Percentiles rank a stretch among this genome's conserved stretches.
Conservation (phyloP, 2,888 invertebrate species). For the Loripinus fragilis region DNA sequence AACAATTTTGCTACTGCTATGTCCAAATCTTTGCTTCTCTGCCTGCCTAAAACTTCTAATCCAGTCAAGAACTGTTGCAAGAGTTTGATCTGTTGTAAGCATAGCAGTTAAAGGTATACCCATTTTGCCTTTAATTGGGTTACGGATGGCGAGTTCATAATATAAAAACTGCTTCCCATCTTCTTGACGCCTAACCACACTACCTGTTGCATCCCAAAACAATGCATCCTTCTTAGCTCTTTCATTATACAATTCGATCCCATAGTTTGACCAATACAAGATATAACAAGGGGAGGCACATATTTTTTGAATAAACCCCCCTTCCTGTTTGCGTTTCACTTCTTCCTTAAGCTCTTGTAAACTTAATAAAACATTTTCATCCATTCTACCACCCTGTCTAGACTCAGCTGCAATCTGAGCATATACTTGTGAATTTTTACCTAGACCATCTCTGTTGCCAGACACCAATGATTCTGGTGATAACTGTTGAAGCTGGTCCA, state of each 20-base stretch:
- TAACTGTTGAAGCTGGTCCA: neutral
- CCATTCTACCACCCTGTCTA: neutral
- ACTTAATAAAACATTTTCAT: conserved; percentile 17
- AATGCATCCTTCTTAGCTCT: neutral
- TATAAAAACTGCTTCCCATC: conserved; percentile 21
- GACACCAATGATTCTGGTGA: neutral
- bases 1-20: conserved; percentile 3
- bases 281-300: conserved; percentile 11
- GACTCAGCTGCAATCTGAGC: conserved; percentile 13
- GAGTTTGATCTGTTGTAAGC: conserved; percentile 14
- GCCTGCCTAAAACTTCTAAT: conserved; percentile 24
- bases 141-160: conserved; percentile 20
- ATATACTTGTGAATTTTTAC: conserved; percentile 1
- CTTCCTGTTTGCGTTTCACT: neutral
- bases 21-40: conserved; percentile 26
- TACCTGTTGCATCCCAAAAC: conserved; percentile 33
- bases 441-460: conserved; percentile 13
- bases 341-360: conserved; percentile 2
- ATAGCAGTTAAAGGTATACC: conserved; percentile 27
- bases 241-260: conserved; percentile 16
- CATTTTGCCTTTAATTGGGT: conserved; percentile 31
- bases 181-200: conserved; percentile 12
- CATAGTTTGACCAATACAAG: conserved; percentile 22
- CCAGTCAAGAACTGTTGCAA: conserved; percentile 27
- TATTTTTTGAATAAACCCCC: conserved; percentile 22